These are phyloP conservation scores for Pogonognathellus flavescens DNA, from an alignment of 1,140 invertebrate genomes.

Conservation along the genomic window DNA sequence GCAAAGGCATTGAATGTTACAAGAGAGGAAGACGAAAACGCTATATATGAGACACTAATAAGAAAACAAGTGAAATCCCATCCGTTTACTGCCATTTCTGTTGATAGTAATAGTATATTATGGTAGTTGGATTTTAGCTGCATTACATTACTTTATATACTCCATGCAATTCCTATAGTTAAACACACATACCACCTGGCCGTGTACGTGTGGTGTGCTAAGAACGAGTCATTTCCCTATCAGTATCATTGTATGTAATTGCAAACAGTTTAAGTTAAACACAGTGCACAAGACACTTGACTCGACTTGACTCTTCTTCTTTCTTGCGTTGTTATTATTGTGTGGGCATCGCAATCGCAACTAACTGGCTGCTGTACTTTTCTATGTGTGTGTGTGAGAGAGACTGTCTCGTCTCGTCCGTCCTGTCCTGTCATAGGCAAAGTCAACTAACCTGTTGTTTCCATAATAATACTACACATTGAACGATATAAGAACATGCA, in stretches of 20 bases:
- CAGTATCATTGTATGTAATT: constrained; percentile 5
- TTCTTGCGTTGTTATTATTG: background rate
- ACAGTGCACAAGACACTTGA: background rate
- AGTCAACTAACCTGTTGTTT: constrained; percentile 39
- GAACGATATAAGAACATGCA: background rate
- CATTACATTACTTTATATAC: background rate
- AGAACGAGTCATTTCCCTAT: constrained; percentile 42
- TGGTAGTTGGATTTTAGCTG: too few relatives aligned
- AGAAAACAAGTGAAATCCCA: constrained; percentile 48
- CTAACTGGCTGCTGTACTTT: too few relatives aligned
- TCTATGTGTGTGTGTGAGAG: too few relatives aligned
- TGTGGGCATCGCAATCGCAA: too few relatives aligned
- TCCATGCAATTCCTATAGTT: background rate
- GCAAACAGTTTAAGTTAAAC: background rate
- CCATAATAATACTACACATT: background rate
- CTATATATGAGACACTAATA: constrained; percentile 25
- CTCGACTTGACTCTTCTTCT: background rate
- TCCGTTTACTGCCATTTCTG: constrained; percentile 10
- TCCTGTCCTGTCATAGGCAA: constrained; percentile 24
- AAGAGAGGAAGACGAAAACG: constrained; percentile 28
- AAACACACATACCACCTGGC: background rate
- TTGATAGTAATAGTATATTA: background rate
- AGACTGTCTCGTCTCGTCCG: background rate
- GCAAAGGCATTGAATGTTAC: constrained; percentile 36
- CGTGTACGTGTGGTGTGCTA: background rate